Evolutionary conservation across 2,797 vertebrate genomes (phyloP).

Genomic region (Pteronotus mesoamericanus): DNA sequence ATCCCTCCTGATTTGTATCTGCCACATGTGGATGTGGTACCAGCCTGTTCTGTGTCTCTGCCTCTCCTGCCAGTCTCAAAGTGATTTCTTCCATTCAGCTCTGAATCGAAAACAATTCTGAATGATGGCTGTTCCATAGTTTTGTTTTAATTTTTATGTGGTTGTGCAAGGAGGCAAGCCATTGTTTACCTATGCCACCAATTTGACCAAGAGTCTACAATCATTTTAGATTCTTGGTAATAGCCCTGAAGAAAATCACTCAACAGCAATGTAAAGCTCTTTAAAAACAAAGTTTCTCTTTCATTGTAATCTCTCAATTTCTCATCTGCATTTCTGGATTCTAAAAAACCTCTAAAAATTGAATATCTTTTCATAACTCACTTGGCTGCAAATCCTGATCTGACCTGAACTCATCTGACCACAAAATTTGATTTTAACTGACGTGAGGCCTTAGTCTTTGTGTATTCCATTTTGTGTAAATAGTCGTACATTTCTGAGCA

Average conservation of each 20-base stretch:
- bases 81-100: too few relatives aligned
- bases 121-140: background rate
- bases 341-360: background rate
- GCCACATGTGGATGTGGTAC: too few relatives aligned
- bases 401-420: background rate
- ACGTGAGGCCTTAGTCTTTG: background rate
- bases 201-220: background rate
- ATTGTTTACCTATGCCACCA: background rate
- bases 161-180: background rate
- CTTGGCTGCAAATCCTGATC: background rate
- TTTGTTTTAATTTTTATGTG: background rate
- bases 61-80: too few relatives aligned
- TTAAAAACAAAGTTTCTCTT: slow-evolving; percentile 1
- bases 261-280: background rate
- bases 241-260: slow-evolving; percentile 10
- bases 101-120: background rate
- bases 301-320: background rate
- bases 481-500: background rate
- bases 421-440: background rate
- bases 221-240: background rate
- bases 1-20: too few relatives aligned
- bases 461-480: background rate
- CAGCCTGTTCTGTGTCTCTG: too few relatives aligned
- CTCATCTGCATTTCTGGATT: background rate
- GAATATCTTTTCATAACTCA: background rate